These are phyloP conservation scores for Pomatorhinus ruficollis DNA, from an alignment of 2,113 vertebrate species.

Conservation along the genomic window DNA sequence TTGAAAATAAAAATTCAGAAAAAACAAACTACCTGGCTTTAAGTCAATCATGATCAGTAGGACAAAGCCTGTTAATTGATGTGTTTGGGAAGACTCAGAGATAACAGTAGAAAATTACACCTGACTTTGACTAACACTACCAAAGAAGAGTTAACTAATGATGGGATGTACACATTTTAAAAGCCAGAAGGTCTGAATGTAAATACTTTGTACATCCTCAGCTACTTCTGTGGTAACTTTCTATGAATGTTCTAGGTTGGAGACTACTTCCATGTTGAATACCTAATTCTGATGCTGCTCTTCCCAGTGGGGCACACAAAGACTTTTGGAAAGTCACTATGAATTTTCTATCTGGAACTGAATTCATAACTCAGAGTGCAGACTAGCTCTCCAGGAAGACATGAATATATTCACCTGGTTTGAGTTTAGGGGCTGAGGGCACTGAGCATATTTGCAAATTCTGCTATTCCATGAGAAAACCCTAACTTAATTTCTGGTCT, in stretches of 20 bases:
- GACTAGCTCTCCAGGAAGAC: background rate
- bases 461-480: background rate
- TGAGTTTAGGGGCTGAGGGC: background rate
- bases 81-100: background rate
- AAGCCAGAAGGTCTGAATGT: background rate
- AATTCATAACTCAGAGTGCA: background rate
- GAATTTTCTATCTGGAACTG: background rate
- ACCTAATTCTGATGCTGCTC: background rate
- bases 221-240: background rate
- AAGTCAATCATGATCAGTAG: background rate
- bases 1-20: background rate
- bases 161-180: background rate
- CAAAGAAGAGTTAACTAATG: background rate
- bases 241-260: background rate
- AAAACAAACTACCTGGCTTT: background rate
- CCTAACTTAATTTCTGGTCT: background rate
- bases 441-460: background rate
- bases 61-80: background rate
- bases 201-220: background rate
- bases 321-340: background rate
- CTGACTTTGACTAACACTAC: background rate
- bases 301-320: background rate
- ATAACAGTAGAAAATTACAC: background rate
- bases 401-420: background rate
- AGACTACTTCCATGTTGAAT: background rate